Evolutionary conservation across 2,888 invertebrate species (phyloP).

Genomic region (Unio pictorum): DNA sequence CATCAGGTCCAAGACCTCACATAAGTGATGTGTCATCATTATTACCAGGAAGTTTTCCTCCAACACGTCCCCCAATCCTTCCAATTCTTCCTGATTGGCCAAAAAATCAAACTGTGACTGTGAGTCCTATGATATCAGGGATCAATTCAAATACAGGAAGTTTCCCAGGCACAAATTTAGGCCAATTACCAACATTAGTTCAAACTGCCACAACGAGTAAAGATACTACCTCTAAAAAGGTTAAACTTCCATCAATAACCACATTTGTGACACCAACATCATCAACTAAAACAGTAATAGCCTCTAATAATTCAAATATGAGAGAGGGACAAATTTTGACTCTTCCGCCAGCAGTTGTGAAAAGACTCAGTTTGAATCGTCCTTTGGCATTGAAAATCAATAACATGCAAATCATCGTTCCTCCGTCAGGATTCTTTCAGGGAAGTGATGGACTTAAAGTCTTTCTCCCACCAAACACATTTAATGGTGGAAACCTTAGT

Average conservation of each 20-base stretch:
- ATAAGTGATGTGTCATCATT: no score
- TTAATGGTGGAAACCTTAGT: constrained; percentile 47
- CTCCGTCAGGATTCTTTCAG: constrained; percentile 60
- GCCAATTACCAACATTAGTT: no score
- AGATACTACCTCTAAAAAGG: no score
- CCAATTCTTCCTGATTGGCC: no score
- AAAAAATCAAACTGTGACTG: no score
- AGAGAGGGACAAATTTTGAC: constrained; percentile 60
- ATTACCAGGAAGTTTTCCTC: no score
- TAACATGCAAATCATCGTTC: constrained; percentile 56
- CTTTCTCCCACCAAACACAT: constrained; percentile 62
- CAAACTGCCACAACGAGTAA: no score
- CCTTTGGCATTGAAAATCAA: constrained; percentile 62
- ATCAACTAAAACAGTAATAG: constrained; percentile 18
- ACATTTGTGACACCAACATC: constrained; percentile 4
- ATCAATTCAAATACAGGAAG: no score
- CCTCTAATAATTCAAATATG: constrained; percentile 21
- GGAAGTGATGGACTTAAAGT: constrained; percentile 58
- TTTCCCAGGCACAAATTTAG: no score
- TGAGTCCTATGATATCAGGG: no score
- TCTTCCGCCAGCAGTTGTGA: constrained; percentile 55
- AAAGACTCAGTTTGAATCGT: constrained; percentile 52
- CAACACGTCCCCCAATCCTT: no score
- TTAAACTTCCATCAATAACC: constrained; percentile 1
- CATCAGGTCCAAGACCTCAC: no score